These are phyloP conservation scores for Ianthella basta DNA, from an alignment of 37 sponge, comb jelly and placozoan species.

Conservation along the genomic window DNA sequence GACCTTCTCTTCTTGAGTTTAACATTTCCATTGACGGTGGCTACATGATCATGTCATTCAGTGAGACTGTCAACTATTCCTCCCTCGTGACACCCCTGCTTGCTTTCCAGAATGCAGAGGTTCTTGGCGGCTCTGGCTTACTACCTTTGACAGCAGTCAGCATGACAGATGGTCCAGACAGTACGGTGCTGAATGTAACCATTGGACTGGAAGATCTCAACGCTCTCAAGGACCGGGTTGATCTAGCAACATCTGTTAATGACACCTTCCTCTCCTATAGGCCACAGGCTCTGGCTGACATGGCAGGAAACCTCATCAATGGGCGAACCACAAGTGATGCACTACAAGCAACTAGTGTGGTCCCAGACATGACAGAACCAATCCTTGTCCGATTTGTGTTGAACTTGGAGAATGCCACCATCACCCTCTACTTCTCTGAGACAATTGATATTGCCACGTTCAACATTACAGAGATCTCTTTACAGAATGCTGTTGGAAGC, in stretches of 20 bases:
- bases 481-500: constrained; percentile 60
- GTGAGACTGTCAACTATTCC: constrained; percentile 69
- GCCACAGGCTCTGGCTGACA: constrained; percentile 47
- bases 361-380: constrained; percentile 71
- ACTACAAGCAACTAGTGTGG: constrained; percentile 49
- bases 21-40: constrained; percentile 78
- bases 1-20: constrained; percentile 67
- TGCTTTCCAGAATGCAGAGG: constrained; percentile 42
- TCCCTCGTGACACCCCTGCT: constrained; percentile 46
- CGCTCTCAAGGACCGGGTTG: constrained; percentile 67
- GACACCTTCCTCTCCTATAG: constrained; percentile 63
- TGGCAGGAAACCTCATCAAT: constrained; percentile 59
- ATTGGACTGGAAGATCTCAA: constrained; percentile 70
- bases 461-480: constrained; percentile 75
- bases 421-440: constrained; percentile 82
- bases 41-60: constrained; percentile 67
- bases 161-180: constrained; percentile 43
- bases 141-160: constrained; percentile 43
- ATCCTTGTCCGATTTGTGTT: constrained; percentile 52
- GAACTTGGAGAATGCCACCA: constrained; percentile 52
- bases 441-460: constrained; percentile 73
- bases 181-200: constrained; percentile 45
- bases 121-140: neutral
- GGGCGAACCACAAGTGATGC: constrained; percentile 35
- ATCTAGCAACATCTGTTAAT: constrained; percentile 56